Base-by-base conservation (phyloP, 1,140 invertebrate genomes). In the Papilio xuthus region DNA sequence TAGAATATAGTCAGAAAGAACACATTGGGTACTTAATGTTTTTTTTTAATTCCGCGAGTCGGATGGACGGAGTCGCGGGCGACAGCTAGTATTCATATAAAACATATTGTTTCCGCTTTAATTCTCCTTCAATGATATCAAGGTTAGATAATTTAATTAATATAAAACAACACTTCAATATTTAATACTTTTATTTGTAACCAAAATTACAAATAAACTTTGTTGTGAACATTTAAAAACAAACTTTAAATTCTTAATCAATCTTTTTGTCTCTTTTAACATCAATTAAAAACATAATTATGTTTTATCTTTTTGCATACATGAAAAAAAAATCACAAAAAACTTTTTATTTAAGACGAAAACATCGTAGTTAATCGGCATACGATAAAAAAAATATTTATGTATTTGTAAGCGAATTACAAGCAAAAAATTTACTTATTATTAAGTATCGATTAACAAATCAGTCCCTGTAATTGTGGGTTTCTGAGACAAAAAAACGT, bases 171-270 rank as follows among this genome's bases (percentile, higher is more conserved):
- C 56, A 60, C 18, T 28, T 28, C 18, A 13, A 12, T 15, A 67
- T 67, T 67, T 23, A 67, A 67, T 23, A 67, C 60, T 28, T 67
- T 67, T 67, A 67, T 67, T 67, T 67, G 60, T 67, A 26, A 18
- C 32, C 26, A 67, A 63, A 15, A 28, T 28, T 67, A 28, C 26
- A 28, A 28, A 67, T 63, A 28, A 67, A 67, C 13, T 28, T 67
- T 67, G 26, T 67, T 67, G 26, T 15, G 26, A 67, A 13, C 18
- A 32, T 28, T 63, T 28, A 15, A 67, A 67, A 67, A 67, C 28
- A 15, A 15, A 67, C 13, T 28, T 28, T 67, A 32, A 67, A 67
- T 67, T 67, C 60, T 28, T 28, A 67, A 67, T 67, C 56, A 26
- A 13, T 60, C 20, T 60, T 15, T 28, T 4, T 56, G 15, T n/a